A percentile compares a stretch with the other conserved stretches of the same genome.
Conservation (phyloP, 2,797 vertebrate species). For the Neosilurus hyrtlii region DNA sequence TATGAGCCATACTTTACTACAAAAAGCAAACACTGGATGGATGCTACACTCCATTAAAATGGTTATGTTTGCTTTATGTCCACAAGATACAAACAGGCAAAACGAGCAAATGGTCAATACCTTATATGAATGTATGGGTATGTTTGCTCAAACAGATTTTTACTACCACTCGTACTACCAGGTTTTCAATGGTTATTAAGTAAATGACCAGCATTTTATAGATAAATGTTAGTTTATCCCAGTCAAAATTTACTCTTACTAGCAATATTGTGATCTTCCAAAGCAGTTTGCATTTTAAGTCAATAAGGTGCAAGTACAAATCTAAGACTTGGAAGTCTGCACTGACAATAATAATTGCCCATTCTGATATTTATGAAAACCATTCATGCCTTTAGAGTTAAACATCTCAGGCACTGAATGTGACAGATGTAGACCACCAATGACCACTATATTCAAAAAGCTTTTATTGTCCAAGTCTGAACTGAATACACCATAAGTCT, state of each 20-base stretch:
- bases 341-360: background rate
- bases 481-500: conserved; percentile 12
- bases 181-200: background rate
- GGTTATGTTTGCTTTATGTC: background rate
- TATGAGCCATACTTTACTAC: too few relatives aligned
- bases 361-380: too few relatives aligned
- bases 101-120: background rate
- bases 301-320: too few relatives aligned
- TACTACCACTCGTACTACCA: background rate
- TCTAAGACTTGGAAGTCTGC: background rate
- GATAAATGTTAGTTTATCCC: background rate
- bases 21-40: too few relatives aligned
- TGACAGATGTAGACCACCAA: conserved; percentile 2
- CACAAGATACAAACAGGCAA: background rate
- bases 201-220: background rate
- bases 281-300: background rate
- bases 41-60: too few relatives aligned
- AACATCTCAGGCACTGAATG: background rate
- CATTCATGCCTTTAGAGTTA: background rate
- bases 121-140: background rate
- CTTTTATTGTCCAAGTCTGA: conserved; percentile 32
- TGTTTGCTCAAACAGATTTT: background rate
- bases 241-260: background rate
- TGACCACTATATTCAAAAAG: conserved; percentile 15
- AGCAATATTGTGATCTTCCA: background rate